Percentiles rank a stretch among this genome's conserved stretches.
These are phyloP conservation scores for Ectemnius continuus DNA, from an alignment of 2,888 invertebrate species.

Conservation along the genomic window DNA sequence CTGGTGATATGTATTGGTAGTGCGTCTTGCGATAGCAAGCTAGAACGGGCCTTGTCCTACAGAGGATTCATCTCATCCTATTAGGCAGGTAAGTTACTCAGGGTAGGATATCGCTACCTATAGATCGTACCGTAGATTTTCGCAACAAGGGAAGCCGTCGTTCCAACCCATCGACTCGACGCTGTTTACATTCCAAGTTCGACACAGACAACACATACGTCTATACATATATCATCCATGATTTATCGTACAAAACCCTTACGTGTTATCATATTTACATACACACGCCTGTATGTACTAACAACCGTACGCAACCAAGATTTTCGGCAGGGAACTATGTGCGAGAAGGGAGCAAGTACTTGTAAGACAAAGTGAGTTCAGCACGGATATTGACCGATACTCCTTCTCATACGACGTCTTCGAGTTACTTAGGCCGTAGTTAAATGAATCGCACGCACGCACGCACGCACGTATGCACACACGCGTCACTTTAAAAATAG, in stretches of 20 bases:
- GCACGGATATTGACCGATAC: background rate
- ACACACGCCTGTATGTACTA: constrained; percentile 44
- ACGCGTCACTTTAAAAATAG: background rate
- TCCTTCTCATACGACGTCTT: constrained; percentile 14
- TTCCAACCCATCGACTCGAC: background rate
- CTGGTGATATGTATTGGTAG: constrained; percentile 25
- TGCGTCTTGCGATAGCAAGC: constrained; percentile 17
- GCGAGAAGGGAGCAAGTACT: constrained; percentile 22
- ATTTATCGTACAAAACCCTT: constrained; percentile 72
- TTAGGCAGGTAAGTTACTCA: background rate
- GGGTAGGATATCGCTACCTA: background rate
- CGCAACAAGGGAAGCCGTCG: background rate
- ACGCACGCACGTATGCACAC: background rate
- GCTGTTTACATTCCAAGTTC: constrained; percentile 28
- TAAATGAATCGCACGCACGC: background rate
- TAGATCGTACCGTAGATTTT: no score
- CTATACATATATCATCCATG: constrained; percentile 59
- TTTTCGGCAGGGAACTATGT: constrained; percentile 24
- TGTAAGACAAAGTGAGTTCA: constrained; percentile 25
- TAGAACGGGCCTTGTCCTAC: background rate
- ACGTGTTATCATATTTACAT: constrained; percentile 55
- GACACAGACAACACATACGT: constrained; percentile 41
- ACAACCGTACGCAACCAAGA: constrained; percentile 38
- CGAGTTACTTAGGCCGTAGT: constrained; percentile 29
- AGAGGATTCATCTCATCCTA: background rate